Percentiles rank a stretch among this genome's conserved stretches.
Conservation (phyloP, 2,797 vertebrate species). For the Tamandua tetradactyla region DNA sequence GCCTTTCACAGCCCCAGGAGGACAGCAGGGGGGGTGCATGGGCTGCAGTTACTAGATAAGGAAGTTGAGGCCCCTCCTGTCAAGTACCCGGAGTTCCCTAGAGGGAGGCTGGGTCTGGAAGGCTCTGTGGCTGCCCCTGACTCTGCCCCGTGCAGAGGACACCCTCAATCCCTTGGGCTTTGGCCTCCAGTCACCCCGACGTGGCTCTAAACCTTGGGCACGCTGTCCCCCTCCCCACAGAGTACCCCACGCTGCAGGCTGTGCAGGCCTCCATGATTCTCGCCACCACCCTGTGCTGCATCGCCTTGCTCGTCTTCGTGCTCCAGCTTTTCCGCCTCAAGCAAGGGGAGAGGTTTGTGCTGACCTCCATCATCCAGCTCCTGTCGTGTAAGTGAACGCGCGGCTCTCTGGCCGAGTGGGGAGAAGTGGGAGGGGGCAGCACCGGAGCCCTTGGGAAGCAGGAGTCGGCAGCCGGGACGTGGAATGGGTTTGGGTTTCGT, state of each 20-base stretch:
- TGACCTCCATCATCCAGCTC: conserved; percentile 94
- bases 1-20: not conserved
- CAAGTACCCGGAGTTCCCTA: accelerated
- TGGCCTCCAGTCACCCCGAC: not conserved
- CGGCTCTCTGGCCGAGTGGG: not conserved
- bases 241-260: conserved; percentile 89
- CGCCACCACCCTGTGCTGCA: conserved; percentile 92
- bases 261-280: conserved; percentile 96
- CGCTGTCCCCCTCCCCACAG: conserved; percentile 80
- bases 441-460: not conserved
- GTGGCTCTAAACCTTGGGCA: accelerated
- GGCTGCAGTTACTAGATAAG: not conserved
- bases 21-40: not conserved
- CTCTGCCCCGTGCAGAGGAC: not conserved
- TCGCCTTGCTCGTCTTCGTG: conserved; percentile 94
- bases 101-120: no score
- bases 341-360: conserved; percentile 95
- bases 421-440: not conserved
- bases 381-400: conserved; percentile 90
- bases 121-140: not conserved
- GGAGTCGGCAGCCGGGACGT: accelerated
- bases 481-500: not conserved
- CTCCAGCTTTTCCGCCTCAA: conserved; percentile 97
- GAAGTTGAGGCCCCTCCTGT: accelerated
- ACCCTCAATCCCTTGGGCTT: no score